Conservation (phyloP, 2,113 vertebrate species). For the Xyrauchen texanus region DNA sequence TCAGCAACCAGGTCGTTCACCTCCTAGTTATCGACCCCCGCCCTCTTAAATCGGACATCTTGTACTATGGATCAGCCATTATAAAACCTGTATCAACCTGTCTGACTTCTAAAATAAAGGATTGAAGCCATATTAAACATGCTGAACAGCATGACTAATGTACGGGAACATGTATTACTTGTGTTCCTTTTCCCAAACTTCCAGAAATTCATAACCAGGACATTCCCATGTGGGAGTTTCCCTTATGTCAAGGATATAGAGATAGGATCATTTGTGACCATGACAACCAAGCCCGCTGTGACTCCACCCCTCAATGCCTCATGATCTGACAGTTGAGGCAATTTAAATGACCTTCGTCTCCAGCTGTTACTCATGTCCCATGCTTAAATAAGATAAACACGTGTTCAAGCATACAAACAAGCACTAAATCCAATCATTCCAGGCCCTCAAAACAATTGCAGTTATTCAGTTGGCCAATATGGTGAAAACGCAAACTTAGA, state of each 20-base stretch:
- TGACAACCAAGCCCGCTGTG: neutral
- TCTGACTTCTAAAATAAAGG: no score
- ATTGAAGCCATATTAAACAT: neutral
- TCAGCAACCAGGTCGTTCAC: constrained; percentile 2
- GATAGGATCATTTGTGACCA: constrained; percentile 4
- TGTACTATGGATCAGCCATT: no score
- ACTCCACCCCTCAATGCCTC: constrained; percentile 2
- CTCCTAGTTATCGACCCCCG: neutral
- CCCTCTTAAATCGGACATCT: neutral
- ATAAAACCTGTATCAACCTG: no score
- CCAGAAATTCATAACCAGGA: neutral
- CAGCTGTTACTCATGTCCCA: neutral
- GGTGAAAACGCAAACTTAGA: neutral
- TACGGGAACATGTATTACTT: neutral
- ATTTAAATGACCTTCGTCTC: constrained; percentile 3
- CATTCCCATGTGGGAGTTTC: constrained; percentile 3
- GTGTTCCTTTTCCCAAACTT: neutral
- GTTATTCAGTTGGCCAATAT: neutral
- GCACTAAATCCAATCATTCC: constrained; percentile 15
- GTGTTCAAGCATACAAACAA: neutral
- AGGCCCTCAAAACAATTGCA: neutral
- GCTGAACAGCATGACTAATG: neutral
- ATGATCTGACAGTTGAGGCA: constrained; percentile 2
- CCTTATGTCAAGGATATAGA: neutral
- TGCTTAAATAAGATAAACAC: neutral